These are phyloP conservation scores for Amphipoea oculea DNA, from an alignment of 2,888 invertebrate genomes.

Conservation along the genomic window DNA sequence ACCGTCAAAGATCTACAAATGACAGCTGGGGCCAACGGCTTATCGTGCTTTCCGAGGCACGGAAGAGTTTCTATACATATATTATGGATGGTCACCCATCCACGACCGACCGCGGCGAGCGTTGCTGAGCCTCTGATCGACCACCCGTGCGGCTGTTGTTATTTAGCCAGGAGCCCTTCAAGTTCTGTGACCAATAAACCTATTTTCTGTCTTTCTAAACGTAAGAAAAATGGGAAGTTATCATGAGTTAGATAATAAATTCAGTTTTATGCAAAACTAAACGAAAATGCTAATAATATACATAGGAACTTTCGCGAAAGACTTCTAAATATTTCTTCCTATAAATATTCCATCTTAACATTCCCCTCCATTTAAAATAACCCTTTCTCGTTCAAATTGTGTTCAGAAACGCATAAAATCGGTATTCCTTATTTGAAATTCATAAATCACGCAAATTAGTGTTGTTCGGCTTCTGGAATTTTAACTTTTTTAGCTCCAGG, in stretches of 20 bases:
- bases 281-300: conserved; percentile 8
- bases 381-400: conserved; percentile 62
- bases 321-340: conserved; percentile 34
- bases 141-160: too few species aligned
- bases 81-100: too few species aligned
- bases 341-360: conserved; percentile 40
- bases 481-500: conserved; percentile 67
- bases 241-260: not conserved
- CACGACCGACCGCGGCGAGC: too few species aligned
- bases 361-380: conserved; percentile 61
- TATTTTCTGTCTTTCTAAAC: not conserved
- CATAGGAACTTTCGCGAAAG: conserved; percentile 3
- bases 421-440: conserved; percentile 73
- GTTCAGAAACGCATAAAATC: conserved; percentile 66
- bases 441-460: conserved; percentile 77
- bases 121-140: too few species aligned
- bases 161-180: too few species aligned
- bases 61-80: too few species aligned
- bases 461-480: conserved; percentile 73
- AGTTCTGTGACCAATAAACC: not conserved
- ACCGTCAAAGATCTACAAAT: too few species aligned
- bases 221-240: not conserved
- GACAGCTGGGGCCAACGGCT: too few species aligned
- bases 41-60: too few species aligned
- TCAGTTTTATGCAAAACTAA: conserved; percentile 6